Base-by-base conservation (phyloP, 2,888 invertebrate genomes). In the Phortica magna region DNA sequence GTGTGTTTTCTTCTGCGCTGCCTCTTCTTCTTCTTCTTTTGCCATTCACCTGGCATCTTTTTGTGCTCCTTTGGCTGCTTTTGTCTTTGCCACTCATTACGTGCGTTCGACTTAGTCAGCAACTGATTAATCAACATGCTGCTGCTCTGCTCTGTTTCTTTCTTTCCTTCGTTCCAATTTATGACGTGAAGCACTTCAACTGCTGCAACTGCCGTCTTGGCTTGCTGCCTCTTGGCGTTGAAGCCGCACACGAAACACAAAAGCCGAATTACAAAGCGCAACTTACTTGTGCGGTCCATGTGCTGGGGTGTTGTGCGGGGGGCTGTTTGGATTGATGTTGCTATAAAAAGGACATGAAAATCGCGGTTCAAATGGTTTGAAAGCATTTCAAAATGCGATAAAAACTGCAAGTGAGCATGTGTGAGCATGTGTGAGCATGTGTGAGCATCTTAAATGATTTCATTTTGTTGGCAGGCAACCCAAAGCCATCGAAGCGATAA, bases 51-150 rank as follows among this genome's bases (percentile, higher is more conserved):
- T 75, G 78, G 48, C 78, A 75, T 31, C 22, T 48, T 61, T 14
- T 31, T 12, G 59, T 31, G 2, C 79, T 48, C 39, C 73, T 59
- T 39, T 55, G 41, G 72, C 73, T 55, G 3, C 39, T 31, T 71
- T 22, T 76, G 43, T 75, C 2, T 12, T 14, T 48, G 48, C 48
- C 7, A 48, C 48, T 9, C 48, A 48, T 48, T 48, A 48, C 14
- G 48, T 79, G 78, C 79, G 84, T 82, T 85, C 79, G 78, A 81
- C 78, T 83, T 84, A 87, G 9, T 64, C 64, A 31, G 64, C 39
- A 64, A 19, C 64, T 64, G 64, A 64, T 64, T 64, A 64, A 64
- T 64, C 64, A 64, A 39, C 12, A 31, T 64, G 48, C 48, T 48
- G 48, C 48, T 48, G 9, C 48, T 48, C 10, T 43, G 6, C 10